These are phyloP conservation scores for Pegoplata infirma DNA, from an alignment of 2,888 invertebrate species.

Conservation along the genomic window DNA sequence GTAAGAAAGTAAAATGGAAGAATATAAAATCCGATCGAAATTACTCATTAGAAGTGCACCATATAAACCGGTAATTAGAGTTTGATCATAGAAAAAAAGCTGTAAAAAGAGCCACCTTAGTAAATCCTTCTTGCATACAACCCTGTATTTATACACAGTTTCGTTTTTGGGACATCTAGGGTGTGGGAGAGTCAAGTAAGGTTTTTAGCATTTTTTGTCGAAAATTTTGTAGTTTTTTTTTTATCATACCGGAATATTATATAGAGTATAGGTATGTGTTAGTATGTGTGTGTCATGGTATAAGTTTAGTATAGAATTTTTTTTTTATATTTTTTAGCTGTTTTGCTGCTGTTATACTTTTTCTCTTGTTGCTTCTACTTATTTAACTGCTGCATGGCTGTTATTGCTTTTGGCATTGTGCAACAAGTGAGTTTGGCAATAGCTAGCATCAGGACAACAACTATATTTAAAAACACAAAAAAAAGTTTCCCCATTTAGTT, in stretches of 20 bases:
- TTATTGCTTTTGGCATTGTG: slow-evolving; percentile 73
- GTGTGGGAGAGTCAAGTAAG: slow-evolving; percentile 45
- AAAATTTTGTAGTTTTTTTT: slow-evolving; percentile 63
- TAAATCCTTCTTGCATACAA: no score
- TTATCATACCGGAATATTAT: slow-evolving; percentile 9
- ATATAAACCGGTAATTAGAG: no score
- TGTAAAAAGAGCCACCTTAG: no score
- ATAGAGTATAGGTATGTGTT: slow-evolving; percentile 8
- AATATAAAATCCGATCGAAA: no score
- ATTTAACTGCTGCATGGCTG: slow-evolving; percentile 34
- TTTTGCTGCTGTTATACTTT: slow-evolving; percentile 33
- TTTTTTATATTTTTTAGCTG: slow-evolving; percentile 17
- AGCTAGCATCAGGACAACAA: slow-evolving; percentile 76
- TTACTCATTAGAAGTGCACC: no score
- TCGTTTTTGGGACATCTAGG: slow-evolving; percentile 4
- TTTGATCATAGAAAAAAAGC: no score
- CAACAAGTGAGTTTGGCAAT: slow-evolving; percentile 79
- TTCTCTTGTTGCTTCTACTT: not conserved
- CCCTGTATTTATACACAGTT: slow-evolving; percentile 2
- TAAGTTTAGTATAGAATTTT: not conserved
- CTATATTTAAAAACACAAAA: no score
- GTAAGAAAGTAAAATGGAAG: no score
- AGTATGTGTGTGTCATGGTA: not conserved
- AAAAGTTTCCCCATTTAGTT: no score
- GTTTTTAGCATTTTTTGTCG: slow-evolving; percentile 74